These are phyloP conservation scores for Poeciliopsis infans DNA, from an alignment of 2,797 vertebrate genomes.

Conservation along the genomic window DNA sequence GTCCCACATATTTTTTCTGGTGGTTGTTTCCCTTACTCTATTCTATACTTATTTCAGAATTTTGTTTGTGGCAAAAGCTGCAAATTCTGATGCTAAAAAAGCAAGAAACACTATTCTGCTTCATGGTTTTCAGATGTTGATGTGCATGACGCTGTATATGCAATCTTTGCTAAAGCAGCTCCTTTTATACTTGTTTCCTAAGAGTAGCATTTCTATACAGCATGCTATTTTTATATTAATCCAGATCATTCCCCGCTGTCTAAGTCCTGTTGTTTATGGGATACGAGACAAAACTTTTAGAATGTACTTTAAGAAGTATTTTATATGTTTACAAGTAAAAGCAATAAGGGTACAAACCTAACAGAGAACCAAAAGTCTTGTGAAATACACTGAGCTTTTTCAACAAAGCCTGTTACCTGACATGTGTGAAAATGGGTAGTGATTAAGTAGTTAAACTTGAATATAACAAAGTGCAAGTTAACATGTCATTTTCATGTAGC, in stretches of 20 bases:
- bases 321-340: constrained; percentile 20
- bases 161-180: not conserved
- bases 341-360: not conserved
- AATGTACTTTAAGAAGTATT: constrained; percentile 24
- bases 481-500: not conserved
- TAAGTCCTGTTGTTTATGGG: constrained; percentile 50
- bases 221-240: constrained; percentile 17
- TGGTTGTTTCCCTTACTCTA: constrained; percentile 61
- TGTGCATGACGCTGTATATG: constrained; percentile 44
- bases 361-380: not conserved
- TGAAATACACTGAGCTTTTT: not conserved
- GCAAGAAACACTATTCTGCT: constrained; percentile 65
- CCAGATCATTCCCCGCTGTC: constrained; percentile 44
- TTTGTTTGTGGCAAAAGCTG: constrained; percentile 53
- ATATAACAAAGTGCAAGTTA: not conserved
- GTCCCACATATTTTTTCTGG: constrained; percentile 49
- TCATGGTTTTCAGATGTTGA: constrained; percentile 50
- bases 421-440: not conserved
- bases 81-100: constrained; percentile 43
- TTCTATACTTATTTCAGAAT: constrained; percentile 71
- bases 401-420: not conserved
- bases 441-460: not conserved
- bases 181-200: not conserved
- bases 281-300: constrained; percentile 46
- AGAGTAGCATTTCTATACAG: not conserved